Percentiles rank a stretch among this genome's conserved stretches.
These are phyloP conservation scores for Oscheius sp. DNA, from an alignment of 2,888 invertebrate genomes.

Conservation along the genomic window DNA sequence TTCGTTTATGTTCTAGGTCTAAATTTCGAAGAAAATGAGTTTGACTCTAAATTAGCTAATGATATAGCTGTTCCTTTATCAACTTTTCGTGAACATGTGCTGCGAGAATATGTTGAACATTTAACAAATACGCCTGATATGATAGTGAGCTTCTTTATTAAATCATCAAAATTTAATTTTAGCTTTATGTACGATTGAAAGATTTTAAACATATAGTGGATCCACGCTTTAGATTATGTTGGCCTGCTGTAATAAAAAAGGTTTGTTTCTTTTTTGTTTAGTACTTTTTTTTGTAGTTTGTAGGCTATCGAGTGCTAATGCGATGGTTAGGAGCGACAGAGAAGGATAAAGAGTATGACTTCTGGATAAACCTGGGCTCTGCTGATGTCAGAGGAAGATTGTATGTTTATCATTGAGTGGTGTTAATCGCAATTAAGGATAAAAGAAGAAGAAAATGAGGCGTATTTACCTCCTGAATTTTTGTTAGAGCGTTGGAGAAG, in stretches of 20 bases:
- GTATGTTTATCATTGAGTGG: neutral
- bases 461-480: conserved; percentile 11
- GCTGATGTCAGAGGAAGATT: conserved; percentile 81
- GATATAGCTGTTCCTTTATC: conserved; percentile 5
- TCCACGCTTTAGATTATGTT: neutral
- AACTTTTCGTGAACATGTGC: conserved; percentile 16
- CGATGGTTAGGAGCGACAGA: conserved; percentile 89
- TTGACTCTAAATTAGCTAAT: neutral
- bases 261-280: neutral
- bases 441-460: neutral
- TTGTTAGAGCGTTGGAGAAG: conserved; percentile 72
- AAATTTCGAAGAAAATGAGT: neutral
- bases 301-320: conserved; percentile 76
- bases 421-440: too few relatives aligned
- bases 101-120: conserved; percentile 21
- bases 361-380: conserved; percentile 94
- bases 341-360: conserved; percentile 86
- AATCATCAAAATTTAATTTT: neutral
- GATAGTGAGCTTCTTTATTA: neutral
- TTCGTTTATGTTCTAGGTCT: neutral
- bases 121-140: neutral
- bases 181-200: neutral
- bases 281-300: conserved; percentile 28
- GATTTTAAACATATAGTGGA: conserved; percentile 4
- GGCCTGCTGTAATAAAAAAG: conserved; percentile 14